These are phyloP conservation scores for Arothron firmamentum DNA, from an alignment of 2,113 vertebrate species.

Conservation along the genomic window DNA sequence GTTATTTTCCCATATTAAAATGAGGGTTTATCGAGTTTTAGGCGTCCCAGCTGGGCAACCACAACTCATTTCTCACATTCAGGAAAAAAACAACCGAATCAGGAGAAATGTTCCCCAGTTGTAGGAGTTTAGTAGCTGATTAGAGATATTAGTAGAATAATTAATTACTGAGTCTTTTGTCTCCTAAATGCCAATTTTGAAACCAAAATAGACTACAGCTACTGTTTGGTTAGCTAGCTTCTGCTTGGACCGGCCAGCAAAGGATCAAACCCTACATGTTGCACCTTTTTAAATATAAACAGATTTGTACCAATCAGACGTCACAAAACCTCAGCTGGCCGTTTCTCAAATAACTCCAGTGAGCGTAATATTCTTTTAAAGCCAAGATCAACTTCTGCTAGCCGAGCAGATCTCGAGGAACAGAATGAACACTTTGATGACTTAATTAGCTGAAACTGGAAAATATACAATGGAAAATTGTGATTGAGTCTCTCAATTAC, in stretches of 20 bases:
- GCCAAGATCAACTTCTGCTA: slow-evolving; percentile 66
- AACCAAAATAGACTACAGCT: slow-evolving; percentile 7
- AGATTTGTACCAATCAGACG: slow-evolving; percentile 29
- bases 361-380: slow-evolving; percentile 25
- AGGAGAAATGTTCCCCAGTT: too few relatives aligned
- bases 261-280: too few relatives aligned
- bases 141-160: not conserved
- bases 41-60: slow-evolving; percentile 10
- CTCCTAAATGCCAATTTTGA: not conserved
- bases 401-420: slow-evolving; percentile 35
- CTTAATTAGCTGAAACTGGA: slow-evolving; percentile 54
- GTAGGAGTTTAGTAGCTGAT: too few relatives aligned
- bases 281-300: not conserved
- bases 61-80: not conserved
- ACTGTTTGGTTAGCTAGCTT: not conserved
- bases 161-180: not conserved
- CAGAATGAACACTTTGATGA: slow-evolving; percentile 53
- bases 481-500: slow-evolving; percentile 32
- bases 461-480: slow-evolving; percentile 39
- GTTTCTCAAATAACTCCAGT: slow-evolving; percentile 40
- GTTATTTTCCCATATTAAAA: slow-evolving; percentile 17
- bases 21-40: slow-evolving; percentile 4
- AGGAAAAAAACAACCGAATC: not conserved
- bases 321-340: slow-evolving; percentile 29
- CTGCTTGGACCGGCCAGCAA: not conserved